Conservation (phyloP, 2,888 invertebrate species). For the Euplexia lucipara region DNA sequence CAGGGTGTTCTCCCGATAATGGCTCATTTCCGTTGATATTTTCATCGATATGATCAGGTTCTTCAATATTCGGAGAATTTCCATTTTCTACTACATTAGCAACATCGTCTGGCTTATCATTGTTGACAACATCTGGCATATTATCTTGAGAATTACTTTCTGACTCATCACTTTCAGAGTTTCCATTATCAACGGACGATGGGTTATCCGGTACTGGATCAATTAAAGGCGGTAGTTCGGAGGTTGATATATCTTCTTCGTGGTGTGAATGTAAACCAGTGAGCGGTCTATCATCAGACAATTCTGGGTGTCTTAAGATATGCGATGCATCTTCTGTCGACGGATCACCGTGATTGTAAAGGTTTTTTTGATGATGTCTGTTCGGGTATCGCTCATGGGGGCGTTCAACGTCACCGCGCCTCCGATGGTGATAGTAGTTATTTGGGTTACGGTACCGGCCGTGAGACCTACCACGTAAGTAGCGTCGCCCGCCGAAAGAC, state of each 20-base stretch:
- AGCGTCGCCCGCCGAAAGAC: constrained; percentile 33
- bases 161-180: not conserved
- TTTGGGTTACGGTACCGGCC: constrained; percentile 19
- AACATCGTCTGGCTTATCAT: constrained; percentile 29
- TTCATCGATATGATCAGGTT: constrained; percentile 4
- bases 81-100: not conserved
- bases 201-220: not conserved
- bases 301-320: not conserved
- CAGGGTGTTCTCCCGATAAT: not conserved
- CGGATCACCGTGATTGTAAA: not conserved
- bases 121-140: not conserved
- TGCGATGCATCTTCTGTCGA: not conserved
- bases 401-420: constrained; percentile 14
- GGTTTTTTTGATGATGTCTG: constrained; percentile 24
- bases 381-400: constrained; percentile 12
- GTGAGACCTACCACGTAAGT: constrained; percentile 40
- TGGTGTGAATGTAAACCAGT: not conserved
- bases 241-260: not conserved
- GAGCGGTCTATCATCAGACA: not conserved
- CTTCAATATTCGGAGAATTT: not conserved
- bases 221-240: not conserved
- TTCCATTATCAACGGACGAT: not conserved
- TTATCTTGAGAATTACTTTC: not conserved
- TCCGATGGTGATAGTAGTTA: constrained; percentile 22
- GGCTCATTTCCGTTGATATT: not conserved